Evolutionary conservation across 2,888 invertebrate genomes (phyloP).

Genomic region (Coenonympha glycerion): DNA sequence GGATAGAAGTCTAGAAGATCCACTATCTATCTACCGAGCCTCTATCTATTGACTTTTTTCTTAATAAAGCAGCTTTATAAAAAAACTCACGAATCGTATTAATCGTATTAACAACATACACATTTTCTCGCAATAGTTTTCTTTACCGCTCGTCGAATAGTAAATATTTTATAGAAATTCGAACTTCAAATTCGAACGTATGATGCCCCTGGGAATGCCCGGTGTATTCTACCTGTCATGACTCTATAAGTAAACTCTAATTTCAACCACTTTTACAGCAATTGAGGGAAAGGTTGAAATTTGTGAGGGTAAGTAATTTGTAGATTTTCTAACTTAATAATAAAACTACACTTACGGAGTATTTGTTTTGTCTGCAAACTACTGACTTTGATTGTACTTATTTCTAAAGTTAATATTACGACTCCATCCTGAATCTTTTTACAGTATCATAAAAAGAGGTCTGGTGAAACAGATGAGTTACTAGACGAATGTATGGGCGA

Average conservation of each 20-base stretch:
- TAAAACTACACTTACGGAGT: not conserved
- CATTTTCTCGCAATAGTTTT: not conserved
- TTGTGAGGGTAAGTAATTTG: no score
- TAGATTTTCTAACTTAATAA: not conserved
- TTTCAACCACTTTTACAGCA: not conserved
- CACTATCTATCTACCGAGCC: no score
- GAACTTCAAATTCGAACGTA: not conserved
- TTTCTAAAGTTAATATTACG: slow-evolving; percentile 20
- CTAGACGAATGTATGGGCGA: slow-evolving; percentile 23
- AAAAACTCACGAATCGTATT: no score
- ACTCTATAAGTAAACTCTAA: not conserved
- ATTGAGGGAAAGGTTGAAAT: no score
- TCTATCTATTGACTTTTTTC: no score
- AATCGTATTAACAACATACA: no score
- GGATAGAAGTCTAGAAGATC: no score
- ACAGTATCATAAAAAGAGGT: slow-evolving; percentile 20
- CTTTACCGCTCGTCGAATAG: not conserved
- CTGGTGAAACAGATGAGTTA: slow-evolving; percentile 28
- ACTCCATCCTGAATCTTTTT: slow-evolving; percentile 23
- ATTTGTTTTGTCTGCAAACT: no score
- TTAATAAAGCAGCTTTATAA: no score
- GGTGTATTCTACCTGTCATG: not conserved
- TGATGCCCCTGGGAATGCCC: not conserved
- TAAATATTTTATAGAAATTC: slow-evolving; percentile 1
- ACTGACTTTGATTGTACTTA: no score